phyloP scores from a whole-genome alignment of 2,797 vertebrate genomes.

The Acestrorhynchus altus region DNA sequence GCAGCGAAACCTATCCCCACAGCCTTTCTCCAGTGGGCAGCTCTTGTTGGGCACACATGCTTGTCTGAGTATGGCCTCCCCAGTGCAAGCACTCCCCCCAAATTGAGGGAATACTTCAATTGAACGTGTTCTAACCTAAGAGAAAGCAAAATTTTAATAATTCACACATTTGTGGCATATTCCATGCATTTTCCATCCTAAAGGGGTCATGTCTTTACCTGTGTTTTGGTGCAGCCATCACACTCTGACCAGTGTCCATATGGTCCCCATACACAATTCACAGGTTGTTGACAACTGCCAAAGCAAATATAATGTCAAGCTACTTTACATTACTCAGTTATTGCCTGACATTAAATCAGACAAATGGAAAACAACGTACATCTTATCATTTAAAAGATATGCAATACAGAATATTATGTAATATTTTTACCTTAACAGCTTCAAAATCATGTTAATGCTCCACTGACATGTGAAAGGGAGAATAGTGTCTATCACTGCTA shows the following conservation, averaged over 20 bases:
- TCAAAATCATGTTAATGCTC: too few relatives aligned
- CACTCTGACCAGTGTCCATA: slow-evolving; percentile 91
- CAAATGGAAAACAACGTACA: too few relatives aligned
- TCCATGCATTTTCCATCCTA: background rate
- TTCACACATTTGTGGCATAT: background rate
- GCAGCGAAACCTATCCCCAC: slow-evolving; percentile 88
- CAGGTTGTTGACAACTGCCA: slow-evolving; percentile 68
- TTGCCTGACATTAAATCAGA: too few relatives aligned
- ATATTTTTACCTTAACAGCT: too few relatives aligned
- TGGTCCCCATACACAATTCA: slow-evolving; percentile 85
- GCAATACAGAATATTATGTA: background rate
- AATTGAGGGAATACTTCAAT: slow-evolving; percentile 85
- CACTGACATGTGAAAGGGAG: too few relatives aligned
- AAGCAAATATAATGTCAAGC: slow-evolving; percentile 1
- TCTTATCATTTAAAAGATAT: background rate
- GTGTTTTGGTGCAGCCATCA: slow-evolving; percentile 85
- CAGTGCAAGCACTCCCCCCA: slow-evolving; percentile 81
- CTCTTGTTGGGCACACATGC: slow-evolving; percentile 77
- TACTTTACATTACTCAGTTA: background rate
- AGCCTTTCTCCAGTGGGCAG: slow-evolving; percentile 85
- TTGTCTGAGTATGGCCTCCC: slow-evolving; percentile 77
- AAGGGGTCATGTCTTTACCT: slow-evolving; percentile 76
- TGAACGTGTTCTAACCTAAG: slow-evolving; percentile 81
- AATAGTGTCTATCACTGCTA: too few relatives aligned
- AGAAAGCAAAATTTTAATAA: slow-evolving; percentile 33